phyloP scores from a whole-genome alignment of 2,113 vertebrate species.

The Brachirus orientalis region DNA sequence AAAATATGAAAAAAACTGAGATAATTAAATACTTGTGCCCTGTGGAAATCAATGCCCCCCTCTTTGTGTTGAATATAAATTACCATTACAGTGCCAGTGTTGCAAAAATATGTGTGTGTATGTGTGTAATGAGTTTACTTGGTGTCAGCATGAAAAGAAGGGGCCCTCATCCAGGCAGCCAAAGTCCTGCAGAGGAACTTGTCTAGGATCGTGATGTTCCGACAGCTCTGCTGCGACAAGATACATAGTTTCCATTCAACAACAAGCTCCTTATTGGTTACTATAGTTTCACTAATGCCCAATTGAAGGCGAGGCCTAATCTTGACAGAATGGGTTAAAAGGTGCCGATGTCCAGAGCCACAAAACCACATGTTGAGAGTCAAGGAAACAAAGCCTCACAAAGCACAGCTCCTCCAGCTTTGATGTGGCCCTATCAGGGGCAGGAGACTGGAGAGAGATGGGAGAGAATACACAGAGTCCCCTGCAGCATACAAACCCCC shows the following conservation, averaged over 20 bases:
- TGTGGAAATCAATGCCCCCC: conserved; percentile 81
- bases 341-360: conserved; percentile 96
- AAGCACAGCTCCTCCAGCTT: conserved; percentile 90
- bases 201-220: conserved; percentile 89
- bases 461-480: conserved; percentile 79
- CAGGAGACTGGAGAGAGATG: conserved; percentile 81
- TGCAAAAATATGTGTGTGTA: conserved; percentile 69
- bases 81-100: conserved; percentile 82
- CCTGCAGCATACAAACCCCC: conserved; percentile 64
- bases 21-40: conserved; percentile 89
- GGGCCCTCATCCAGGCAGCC: conserved; percentile 88
- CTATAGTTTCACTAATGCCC: conserved; percentile 99
- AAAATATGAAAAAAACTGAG: conserved; percentile 81
- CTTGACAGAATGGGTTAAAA: conserved; percentile 99
- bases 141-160: conserved; percentile 89
- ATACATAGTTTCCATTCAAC: conserved; percentile 99
- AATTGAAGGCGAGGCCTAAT: conserved; percentile 96
- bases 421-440: conserved; percentile 96
- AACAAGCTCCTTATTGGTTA: conserved; percentile 98
- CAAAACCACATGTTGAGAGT: conserved; percentile 99
- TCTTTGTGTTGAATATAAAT: conserved; percentile 90
- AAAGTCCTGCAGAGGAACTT: conserved; percentile 92
- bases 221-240: conserved; percentile 96
- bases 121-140: conserved; percentile 84
- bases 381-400: conserved; percentile 92